phyloP scores from a whole-genome alignment of 2,888 invertebrate genomes.

The Xylota sylvarum region DNA sequence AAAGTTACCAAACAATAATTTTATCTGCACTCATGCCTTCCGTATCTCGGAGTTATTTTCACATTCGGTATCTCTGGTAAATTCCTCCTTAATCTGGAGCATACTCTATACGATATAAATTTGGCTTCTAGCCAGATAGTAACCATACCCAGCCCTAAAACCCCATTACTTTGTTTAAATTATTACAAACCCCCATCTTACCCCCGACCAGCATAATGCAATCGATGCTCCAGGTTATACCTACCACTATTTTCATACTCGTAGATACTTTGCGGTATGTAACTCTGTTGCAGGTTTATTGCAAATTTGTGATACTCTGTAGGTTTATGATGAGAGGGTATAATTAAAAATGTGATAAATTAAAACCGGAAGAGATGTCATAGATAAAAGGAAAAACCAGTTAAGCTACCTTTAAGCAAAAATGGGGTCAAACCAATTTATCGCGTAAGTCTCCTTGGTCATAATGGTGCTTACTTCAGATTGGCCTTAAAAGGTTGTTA shows the following conservation, averaged over 20 bases:
- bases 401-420: background rate
- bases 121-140: background rate
- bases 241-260: background rate
- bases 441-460: background rate
- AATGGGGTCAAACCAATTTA: background rate
- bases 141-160: background rate
- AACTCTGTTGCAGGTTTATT: constrained; percentile 17
- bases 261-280: background rate
- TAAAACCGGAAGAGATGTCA: background rate
- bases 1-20: too few relatives aligned
- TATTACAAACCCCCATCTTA: background rate
- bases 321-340: constrained; percentile 10
- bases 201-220: background rate
- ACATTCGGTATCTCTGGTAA: background rate
- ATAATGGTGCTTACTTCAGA: background rate
- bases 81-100: background rate
- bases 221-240: background rate
- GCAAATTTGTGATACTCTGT: constrained; percentile 9
- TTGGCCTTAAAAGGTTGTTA: background rate
- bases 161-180: background rate
- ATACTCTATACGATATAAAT: background rate
- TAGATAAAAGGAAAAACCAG: background rate
- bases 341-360: constrained; percentile 24
- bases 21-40: background rate
- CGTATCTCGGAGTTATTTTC: background rate